Percentiles rank a stretch among this genome's conserved stretches.
These are phyloP conservation scores for Wiebesia pumilae DNA, from an alignment of 1,140 invertebrate genomes.

Conservation along the genomic window DNA sequence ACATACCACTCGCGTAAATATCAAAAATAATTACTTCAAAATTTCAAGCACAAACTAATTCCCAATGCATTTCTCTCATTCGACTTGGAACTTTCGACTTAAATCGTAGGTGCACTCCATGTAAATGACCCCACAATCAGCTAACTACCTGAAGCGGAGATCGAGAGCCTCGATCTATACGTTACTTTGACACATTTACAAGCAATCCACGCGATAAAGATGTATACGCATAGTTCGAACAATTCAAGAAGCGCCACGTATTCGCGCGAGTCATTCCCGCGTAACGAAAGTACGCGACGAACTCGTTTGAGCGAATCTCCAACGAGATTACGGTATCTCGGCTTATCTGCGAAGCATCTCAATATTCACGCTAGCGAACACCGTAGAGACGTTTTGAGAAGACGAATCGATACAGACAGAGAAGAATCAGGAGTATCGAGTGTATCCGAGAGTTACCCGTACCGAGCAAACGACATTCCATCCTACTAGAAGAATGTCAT, in stretches of 20 bases:
- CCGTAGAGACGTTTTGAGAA: neutral
- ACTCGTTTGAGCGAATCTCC: neutral
- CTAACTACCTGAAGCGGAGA: neutral
- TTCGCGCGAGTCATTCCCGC: neutral
- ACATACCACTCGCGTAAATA: neutral
- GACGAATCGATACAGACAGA: neutral
- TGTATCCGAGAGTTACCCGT: slow-evolving; percentile 44
- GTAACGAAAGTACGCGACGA: neutral
- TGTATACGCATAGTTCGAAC: neutral
- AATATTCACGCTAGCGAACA: neutral
- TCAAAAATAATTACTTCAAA: neutral
- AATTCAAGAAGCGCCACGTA: neutral
- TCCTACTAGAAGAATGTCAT: slow-evolving; percentile 29
- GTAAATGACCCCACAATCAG: neutral
- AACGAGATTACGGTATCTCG: slow-evolving; percentile 3
- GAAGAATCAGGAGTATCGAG: neutral
- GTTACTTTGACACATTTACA: neutral
- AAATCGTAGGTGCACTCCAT: neutral
- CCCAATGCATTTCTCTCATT: neutral
- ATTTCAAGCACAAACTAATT: neutral
- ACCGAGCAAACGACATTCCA: slow-evolving; percentile 60
- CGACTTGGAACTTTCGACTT: neutral
- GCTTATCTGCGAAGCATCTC: neutral
- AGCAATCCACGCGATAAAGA: slow-evolving; percentile 35
- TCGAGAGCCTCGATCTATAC: neutral